Conservation (phyloP, 2,797 vertebrate genomes). For the Tympanoctomys barrerae region DNA sequence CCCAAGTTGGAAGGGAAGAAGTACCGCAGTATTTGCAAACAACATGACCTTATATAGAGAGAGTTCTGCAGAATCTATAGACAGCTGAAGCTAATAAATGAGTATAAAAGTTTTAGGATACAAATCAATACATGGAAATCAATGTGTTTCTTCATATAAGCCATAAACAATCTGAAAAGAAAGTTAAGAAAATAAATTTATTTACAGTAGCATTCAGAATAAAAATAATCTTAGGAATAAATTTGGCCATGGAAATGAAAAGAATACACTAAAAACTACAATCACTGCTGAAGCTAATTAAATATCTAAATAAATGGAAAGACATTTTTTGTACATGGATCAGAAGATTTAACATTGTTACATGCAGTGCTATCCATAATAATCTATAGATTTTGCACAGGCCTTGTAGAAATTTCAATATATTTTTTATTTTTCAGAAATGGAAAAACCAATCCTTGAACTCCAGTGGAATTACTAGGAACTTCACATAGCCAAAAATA, state of each 20-base stretch:
- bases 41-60: not conserved
- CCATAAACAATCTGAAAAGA: not conserved
- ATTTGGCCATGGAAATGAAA: not conserved
- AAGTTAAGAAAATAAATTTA: conserved; percentile 3
- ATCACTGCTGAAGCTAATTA: not conserved
- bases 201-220: not conserved
- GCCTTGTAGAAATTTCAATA: not conserved
- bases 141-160: not conserved
- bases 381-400: not conserved
- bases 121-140: not conserved
- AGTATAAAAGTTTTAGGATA: not conserved
- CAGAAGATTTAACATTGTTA: not conserved
- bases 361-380: not conserved
- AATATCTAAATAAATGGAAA: not conserved
- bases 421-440: not conserved
- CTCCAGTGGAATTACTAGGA: not conserved
- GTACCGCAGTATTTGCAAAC: not conserved
- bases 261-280: not conserved
- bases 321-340: not conserved
- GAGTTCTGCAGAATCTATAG: not conserved
- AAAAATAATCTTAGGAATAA: conserved; percentile 10
- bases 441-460: not conserved
- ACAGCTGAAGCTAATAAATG: not conserved
- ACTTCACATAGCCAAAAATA: not conserved
- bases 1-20: not conserved